phyloP scores from a whole-genome alignment of 2,113 vertebrate genomes.

The Dolichallabes microphthalmus region DNA sequence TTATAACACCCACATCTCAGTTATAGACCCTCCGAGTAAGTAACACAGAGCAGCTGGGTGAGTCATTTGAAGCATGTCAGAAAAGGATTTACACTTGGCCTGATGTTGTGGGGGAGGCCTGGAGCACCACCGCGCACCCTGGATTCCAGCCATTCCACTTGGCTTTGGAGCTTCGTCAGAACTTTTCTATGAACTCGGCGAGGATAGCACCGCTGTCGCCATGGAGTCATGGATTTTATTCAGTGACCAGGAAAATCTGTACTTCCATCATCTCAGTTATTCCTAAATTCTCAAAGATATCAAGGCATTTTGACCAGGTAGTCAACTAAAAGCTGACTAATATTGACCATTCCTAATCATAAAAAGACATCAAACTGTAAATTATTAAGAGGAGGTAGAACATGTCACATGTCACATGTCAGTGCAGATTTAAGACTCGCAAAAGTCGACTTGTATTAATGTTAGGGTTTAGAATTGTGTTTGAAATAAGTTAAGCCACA shows the following conservation, averaged over 20 bases:
- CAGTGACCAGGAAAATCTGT: constrained; percentile 8
- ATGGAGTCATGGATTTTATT: constrained; percentile 21
- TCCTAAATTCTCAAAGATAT: neutral
- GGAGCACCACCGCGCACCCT: constrained; percentile 4
- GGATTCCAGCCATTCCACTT: constrained; percentile 51
- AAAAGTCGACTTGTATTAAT: no score
- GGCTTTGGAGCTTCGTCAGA: constrained; percentile 35
- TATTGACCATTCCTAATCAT: neutral
- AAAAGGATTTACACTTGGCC: constrained; percentile 49
- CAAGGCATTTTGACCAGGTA: neutral
- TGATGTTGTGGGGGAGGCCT: constrained; percentile 33
- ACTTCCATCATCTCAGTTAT: neutral
- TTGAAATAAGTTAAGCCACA: no score
- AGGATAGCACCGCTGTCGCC: constrained; percentile 2
- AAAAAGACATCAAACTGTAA: neutral
- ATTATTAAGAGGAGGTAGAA: neutral
- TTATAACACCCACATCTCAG: neutral
- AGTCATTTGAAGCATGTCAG: constrained; percentile 44
- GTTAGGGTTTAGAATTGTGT: no score
- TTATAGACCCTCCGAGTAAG: constrained; percentile 21
- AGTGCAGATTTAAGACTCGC: no score
- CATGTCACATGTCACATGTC: no score
- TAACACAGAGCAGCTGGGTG: constrained; percentile 43
- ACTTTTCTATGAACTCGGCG: constrained; percentile 24
- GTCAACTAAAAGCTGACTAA: neutral